phyloP scores from a whole-genome alignment of 64 coral and sea anemone species.

The Platygyra sinensis region DNA sequence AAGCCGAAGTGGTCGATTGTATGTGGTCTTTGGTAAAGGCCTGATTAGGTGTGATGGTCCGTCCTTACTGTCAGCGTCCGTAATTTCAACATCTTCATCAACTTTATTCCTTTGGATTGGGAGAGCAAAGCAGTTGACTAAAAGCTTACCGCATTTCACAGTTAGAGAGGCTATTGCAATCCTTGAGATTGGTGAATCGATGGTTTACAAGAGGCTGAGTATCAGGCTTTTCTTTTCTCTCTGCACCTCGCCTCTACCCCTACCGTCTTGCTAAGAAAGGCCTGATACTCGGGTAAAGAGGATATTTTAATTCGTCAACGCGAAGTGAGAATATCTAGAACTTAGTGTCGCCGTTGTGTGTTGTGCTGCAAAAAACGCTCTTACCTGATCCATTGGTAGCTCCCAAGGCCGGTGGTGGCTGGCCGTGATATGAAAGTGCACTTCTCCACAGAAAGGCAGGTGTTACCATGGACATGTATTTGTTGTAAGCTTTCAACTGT shows the following conservation, averaged over 20 bases:
- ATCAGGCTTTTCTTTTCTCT: too few relatives aligned
- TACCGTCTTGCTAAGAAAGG: too few relatives aligned
- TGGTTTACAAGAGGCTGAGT: too few relatives aligned
- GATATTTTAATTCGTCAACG: too few relatives aligned
- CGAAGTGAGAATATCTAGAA: too few relatives aligned
- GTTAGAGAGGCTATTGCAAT: too few relatives aligned
- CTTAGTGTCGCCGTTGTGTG: neutral
- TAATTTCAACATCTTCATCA: neutral
- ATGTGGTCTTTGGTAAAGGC: slow-evolving; percentile 31
- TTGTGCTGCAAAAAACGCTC: neutral
- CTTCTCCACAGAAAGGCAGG: slow-evolving; percentile 16
- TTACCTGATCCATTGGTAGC: neutral
- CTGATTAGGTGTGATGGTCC: neutral
- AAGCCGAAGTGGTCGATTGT: slow-evolving; percentile 56
- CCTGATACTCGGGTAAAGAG: too few relatives aligned
- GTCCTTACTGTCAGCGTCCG: neutral
- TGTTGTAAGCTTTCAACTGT: neutral
- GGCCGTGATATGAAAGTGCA: neutral
- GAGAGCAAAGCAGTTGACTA: neutral
- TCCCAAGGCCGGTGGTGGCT: neutral
- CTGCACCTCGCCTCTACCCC: too few relatives aligned
- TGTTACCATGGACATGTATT: neutral
- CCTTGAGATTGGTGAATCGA: too few relatives aligned
- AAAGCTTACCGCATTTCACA: neutral
- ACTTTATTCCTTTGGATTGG: neutral